phyloP scores from a whole-genome alignment of 2,113 vertebrate genomes.

The Ariopsis seemanni region DNA sequence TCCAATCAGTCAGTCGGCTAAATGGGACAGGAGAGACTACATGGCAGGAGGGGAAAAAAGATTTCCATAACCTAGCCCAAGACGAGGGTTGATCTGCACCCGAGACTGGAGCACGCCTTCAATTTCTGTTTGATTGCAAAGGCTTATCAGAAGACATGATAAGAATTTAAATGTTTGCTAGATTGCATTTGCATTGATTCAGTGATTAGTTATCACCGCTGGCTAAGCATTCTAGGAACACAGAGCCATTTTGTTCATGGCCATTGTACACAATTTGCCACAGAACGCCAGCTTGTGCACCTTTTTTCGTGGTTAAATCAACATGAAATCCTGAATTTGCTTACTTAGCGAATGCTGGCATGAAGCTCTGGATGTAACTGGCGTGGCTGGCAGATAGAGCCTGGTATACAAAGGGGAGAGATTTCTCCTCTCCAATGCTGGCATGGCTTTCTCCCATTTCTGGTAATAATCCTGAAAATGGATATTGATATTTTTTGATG shows the following conservation, averaged over 20 bases:
- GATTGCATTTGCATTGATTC: neutral
- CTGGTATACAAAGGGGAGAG: neutral
- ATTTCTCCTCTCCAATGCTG: neutral
- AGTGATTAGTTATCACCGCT: neutral
- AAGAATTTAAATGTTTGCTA: neutral
- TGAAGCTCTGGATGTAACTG: conserved; percentile 12
- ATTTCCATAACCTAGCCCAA: neutral
- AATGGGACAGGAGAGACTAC: conserved; percentile 29
- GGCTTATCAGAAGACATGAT: neutral
- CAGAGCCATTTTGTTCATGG: neutral
- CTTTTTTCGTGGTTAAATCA: conserved; percentile 25
- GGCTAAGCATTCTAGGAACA: neutral
- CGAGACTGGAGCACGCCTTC: neutral
- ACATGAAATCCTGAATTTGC: conserved; percentile 21
- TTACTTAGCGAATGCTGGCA: neutral
- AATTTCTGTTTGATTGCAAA: neutral
- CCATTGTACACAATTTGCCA: conserved; percentile 15
- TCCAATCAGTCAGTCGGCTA: conserved; percentile 42
- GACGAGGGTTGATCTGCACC: neutral
- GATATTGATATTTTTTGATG: neutral
- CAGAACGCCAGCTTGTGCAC: conserved; percentile 3
- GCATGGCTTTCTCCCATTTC: neutral
- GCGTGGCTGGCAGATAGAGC: neutral
- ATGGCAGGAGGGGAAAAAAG: neutral
- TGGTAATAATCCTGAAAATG: neutral